Evolutionary conservation across 1,140 invertebrate genomes (phyloP).

Genomic region (Drosophila miranda): DNA sequence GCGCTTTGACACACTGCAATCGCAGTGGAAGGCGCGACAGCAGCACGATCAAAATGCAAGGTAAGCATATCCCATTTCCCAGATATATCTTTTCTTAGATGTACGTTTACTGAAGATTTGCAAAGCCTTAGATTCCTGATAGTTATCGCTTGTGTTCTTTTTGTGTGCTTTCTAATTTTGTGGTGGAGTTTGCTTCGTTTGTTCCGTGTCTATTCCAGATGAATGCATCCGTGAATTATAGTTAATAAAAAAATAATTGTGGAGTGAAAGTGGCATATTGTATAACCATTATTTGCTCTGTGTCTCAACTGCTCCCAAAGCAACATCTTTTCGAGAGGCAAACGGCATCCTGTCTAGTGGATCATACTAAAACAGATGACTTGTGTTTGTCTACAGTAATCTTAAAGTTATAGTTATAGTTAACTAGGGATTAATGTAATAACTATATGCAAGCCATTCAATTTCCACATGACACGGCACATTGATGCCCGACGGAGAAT

Average conservation of each 20-base stretch:
- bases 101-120: not conserved
- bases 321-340: conserved; percentile 8
- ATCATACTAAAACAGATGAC: conserved; percentile 48
- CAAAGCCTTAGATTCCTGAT: conserved; percentile 10
- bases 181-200: too few relatives aligned
- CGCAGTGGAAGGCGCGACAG: conserved; percentile 87
- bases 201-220: too few relatives aligned
- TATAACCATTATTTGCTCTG: not conserved
- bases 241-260: not conserved
- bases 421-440: too few relatives aligned
- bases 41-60: conserved; percentile 81
- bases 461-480: too few relatives aligned
- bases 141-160: too few relatives aligned
- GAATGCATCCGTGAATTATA: not conserved
- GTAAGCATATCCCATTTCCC: conserved; percentile 40
- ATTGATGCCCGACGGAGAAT: too few relatives aligned
- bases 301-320: conserved; percentile 50
- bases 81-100: not conserved
- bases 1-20: conserved; percentile 88
- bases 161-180: too few relatives aligned
- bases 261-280: conserved; percentile 49
- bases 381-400: conserved; percentile 35
- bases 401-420: too few relatives aligned
- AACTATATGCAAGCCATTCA: too few relatives aligned
- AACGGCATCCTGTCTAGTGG: conserved; percentile 48